Conservation (phyloP, 2,797 vertebrate species). For the Squalus acanthias region DNA sequence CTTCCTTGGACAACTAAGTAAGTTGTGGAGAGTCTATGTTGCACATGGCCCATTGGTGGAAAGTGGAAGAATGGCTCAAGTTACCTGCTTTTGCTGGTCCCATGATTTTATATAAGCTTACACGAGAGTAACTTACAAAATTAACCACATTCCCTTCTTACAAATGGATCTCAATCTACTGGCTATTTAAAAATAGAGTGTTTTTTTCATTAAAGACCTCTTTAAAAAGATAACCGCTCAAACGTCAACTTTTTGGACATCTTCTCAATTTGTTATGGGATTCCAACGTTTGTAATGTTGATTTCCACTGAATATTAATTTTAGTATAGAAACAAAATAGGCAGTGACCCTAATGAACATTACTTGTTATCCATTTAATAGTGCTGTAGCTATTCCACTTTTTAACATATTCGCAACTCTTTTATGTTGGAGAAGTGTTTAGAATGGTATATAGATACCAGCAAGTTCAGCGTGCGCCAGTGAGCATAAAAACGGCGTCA, state of each 20-base stretch:
- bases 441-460: neutral
- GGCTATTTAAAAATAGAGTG: neutral
- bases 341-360: neutral
- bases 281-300: neutral
- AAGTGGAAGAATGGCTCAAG: neutral
- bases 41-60: neutral
- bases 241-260: neutral
- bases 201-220: neutral
- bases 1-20: too few relatives aligned
- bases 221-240: neutral
- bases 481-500: neutral
- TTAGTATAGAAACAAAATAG: neutral
- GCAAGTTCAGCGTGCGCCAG: neutral
- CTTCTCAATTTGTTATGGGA: neutral
- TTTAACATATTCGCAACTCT: neutral
- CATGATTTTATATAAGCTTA: neutral
- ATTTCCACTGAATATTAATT: neutral
- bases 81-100: neutral
- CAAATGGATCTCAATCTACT: neutral
- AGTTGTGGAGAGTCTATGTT: too few relatives aligned
- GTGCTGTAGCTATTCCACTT: neutral
- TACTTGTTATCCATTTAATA: neutral
- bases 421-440: neutral
- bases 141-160: neutral
- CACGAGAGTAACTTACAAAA: neutral